A percentile compares a stretch with the other conserved stretches of the same genome.
These are phyloP conservation scores for Trichoplax adhaerens DNA, from an alignment of 37 sponge, comb jelly and placozoan species.

Conservation along the genomic window DNA sequence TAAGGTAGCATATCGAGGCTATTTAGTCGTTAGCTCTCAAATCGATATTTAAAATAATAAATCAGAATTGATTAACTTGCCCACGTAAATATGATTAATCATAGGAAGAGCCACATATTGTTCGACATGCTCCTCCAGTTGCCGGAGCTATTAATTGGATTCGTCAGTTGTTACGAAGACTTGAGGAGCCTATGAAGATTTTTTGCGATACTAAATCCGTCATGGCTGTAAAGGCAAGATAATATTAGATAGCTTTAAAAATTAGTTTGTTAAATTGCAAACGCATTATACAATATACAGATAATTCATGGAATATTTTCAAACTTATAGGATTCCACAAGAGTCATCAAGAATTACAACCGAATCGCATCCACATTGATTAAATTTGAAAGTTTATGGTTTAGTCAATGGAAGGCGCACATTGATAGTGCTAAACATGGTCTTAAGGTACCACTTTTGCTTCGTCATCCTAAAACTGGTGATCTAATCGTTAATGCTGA, in stretches of 20 bases:
- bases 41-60: not conserved
- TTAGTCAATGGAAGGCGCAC: conserved; percentile 32
- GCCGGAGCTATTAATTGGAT: conserved; percentile 54
- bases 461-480: too few relatives aligned
- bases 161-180: conserved; percentile 36
- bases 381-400: conserved; percentile 52
- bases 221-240: conserved; percentile 45
- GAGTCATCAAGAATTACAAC: conserved; percentile 62
- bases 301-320: not conserved
- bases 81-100: not conserved
- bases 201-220: conserved; percentile 36
- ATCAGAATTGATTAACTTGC: not conserved
- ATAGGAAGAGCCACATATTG: conserved; percentile 17
- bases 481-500: too few relatives aligned
- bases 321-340: conserved; percentile 31
- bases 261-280: not conserved
- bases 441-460: too few relatives aligned
- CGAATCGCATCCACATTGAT: conserved; percentile 47
- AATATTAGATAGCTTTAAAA: not conserved
- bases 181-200: conserved; percentile 62
- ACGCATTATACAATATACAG: not conserved
- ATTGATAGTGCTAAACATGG: conserved; percentile 9
- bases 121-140: conserved; percentile 32
- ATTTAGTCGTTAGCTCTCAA: not conserved
- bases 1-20: conserved; percentile 28